phyloP scores from a whole-genome alignment of 1,140 invertebrate genomes.

The Drosophila hydei region DNA sequence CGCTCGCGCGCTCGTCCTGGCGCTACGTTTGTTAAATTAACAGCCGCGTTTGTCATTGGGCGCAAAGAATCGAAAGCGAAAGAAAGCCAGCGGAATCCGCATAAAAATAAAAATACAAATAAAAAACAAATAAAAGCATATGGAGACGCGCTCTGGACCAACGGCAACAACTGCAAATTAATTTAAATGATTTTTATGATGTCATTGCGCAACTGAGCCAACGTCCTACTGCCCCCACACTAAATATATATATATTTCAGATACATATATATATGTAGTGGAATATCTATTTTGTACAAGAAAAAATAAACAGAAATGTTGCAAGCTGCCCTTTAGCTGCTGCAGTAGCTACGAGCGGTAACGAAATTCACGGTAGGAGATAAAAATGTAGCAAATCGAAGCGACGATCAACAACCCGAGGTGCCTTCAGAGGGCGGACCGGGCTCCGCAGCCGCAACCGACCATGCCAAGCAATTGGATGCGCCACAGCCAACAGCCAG shows the following conservation, averaged over 20 bases:
- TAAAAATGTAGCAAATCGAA: slow-evolving; percentile 82
- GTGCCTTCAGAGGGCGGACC: slow-evolving; percentile 37
- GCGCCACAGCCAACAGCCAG: slow-evolving; percentile 42
- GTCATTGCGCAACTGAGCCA: slow-evolving; percentile 77
- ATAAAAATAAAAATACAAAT: slow-evolving; percentile 64
- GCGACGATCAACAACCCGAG: slow-evolving; percentile 79
- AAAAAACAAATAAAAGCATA: slow-evolving; percentile 79
- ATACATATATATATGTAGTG: neutral
- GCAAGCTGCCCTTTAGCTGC: slow-evolving; percentile 60
- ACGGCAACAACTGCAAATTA: slow-evolving; percentile 69
- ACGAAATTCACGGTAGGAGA: slow-evolving; percentile 82
- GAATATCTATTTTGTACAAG: neutral
- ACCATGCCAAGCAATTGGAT: slow-evolving; percentile 46
- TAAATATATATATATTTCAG: neutral
- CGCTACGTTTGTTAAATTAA: slow-evolving; percentile 77
- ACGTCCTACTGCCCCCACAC: slow-evolving; percentile 6
- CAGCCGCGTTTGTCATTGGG: slow-evolving; percentile 73
- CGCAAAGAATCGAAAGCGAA: slow-evolving; percentile 40
- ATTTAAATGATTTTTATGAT: slow-evolving; percentile 83
- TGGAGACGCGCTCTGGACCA: slow-evolving; percentile 43
- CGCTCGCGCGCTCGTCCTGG: slow-evolving; percentile 19
- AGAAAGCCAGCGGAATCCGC: slow-evolving; percentile 53
- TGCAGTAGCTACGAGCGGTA: slow-evolving; percentile 76
- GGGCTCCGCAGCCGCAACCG: slow-evolving; percentile 27
- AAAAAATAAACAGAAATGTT: slow-evolving; percentile 20